phyloP scores from a whole-genome alignment of 92 coral and sea anemone species.

The Isaurus tuberculatus region DNA sequence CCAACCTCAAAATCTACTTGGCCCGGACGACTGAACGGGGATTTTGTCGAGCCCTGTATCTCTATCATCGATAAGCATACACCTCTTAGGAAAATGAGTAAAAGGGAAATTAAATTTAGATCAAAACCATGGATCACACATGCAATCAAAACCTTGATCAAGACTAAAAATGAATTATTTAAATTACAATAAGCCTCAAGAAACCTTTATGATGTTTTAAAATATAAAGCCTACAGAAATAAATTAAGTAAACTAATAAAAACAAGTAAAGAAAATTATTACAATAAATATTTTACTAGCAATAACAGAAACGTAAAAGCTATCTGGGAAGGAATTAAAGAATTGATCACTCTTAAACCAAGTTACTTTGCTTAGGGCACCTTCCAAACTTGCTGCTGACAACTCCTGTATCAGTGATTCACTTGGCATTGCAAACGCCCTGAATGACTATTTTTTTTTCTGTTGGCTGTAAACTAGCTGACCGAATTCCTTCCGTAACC shows the following conservation, averaged over 20 bases:
- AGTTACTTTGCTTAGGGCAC: slow-evolving; percentile 1
- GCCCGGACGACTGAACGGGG: no score
- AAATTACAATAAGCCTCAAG: slow-evolving; percentile 44
- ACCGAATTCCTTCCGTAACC: neutral
- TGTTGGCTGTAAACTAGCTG: slow-evolving; percentile 24
- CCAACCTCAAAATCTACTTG: no score
- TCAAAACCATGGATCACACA: slow-evolving; percentile 66
- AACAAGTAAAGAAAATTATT: slow-evolving; percentile 41
- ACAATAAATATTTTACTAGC: no score
- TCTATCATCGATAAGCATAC: slow-evolving; percentile 53
- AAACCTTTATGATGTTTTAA: slow-evolving; percentile 26
- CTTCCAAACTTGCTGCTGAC: slow-evolving; percentile 12
- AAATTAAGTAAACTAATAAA: slow-evolving; percentile 53
- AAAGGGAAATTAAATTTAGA: slow-evolving; percentile 47
- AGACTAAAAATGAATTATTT: slow-evolving; percentile 48
- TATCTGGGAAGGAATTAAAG: slow-evolving; percentile 43
- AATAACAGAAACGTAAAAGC: no score
- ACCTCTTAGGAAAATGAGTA: slow-evolving; percentile 50
- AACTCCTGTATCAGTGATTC: slow-evolving; percentile 11
- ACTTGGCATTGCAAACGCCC: slow-evolving; percentile 23
- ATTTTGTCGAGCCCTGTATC: no score
- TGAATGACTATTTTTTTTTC: slow-evolving; percentile 24
- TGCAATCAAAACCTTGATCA: slow-evolving; percentile 51
- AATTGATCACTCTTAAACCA: slow-evolving; percentile 35
- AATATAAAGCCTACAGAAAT: slow-evolving; percentile 57